phyloP scores from a whole-genome alignment of 2,113 vertebrate genomes.

The Colinus virginianus region DNA sequence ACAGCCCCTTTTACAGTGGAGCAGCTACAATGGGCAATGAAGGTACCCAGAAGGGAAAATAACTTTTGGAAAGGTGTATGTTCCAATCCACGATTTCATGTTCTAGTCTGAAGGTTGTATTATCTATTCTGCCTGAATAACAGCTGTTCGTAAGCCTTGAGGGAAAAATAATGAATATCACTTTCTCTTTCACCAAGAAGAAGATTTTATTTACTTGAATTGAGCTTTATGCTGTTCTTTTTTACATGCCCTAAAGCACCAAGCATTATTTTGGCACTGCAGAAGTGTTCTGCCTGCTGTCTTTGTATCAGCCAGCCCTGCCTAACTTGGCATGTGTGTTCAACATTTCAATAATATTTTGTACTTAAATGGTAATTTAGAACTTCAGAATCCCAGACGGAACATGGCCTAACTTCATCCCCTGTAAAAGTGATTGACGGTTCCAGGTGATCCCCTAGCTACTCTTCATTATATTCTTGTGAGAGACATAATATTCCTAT shows the following conservation, averaged over 20 bases:
- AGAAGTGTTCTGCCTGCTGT: neutral
- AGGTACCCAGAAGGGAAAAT: neutral
- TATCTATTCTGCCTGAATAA: constrained; percentile 28
- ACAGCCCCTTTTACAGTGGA: neutral
- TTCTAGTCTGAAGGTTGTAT: neutral
- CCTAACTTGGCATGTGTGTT: neutral
- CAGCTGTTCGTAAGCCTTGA: constrained; percentile 48
- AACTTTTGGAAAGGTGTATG: neutral
- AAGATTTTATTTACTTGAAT: constrained; percentile 29
- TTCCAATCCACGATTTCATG: constrained; percentile 1
- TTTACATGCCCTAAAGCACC: neutral
- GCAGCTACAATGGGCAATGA: neutral
- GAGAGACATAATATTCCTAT: neutral
- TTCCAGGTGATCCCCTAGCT: neutral
- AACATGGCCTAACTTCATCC: neutral
- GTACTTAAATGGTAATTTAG: neutral
- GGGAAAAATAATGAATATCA: constrained; percentile 41
- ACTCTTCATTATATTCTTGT: neutral
- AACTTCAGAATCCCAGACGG: neutral
- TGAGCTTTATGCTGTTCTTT: constrained; percentile 5
- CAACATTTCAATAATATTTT: neutral
- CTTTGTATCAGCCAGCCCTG: neutral
- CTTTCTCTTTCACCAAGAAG: constrained; percentile 22
- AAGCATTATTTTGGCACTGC: neutral
- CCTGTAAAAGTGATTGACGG: neutral